These are phyloP conservation scores for Holacanthella duospinosa DNA, from an alignment of 2,888 invertebrate species.

Conservation along the genomic window DNA sequence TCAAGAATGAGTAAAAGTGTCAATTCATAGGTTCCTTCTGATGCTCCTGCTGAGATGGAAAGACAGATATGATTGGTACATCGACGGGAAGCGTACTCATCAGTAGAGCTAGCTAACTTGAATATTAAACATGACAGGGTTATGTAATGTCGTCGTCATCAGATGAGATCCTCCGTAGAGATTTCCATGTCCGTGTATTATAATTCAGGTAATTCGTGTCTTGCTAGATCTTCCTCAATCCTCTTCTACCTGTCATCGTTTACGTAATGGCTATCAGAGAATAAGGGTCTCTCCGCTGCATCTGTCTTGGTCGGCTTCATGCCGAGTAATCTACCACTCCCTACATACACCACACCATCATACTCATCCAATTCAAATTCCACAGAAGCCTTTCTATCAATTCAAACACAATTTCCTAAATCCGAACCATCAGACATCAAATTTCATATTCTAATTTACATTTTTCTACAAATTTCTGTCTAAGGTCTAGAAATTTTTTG, in stretches of 20 bases:
- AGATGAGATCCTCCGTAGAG: neutral
- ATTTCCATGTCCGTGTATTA: neutral
- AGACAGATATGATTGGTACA: neutral
- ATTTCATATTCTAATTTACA: no score
- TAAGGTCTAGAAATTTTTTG: no score
- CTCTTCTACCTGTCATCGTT: slow-evolving; percentile 15
- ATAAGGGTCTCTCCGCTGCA: slow-evolving; percentile 11
- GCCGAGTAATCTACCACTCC: slow-evolving; percentile 7
- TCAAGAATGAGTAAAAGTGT: no score
- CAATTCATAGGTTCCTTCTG: neutral
- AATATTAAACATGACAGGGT: neutral
- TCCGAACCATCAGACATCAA: no score
- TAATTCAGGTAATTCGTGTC: neutral
- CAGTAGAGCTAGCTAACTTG: neutral
- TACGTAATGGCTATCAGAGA: slow-evolving; percentile 17
- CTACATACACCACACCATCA: no score
- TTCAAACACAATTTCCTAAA: no score
- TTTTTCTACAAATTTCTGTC: no score
- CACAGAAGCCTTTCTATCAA: no score
- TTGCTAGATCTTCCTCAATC: neutral
- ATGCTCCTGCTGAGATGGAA: neutral
- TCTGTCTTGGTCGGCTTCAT: slow-evolving; percentile 15
- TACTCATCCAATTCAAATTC: slow-evolving; percentile 10
- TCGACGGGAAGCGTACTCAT: neutral
- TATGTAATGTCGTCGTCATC: neutral